A percentile compares a stretch with the other conserved stretches of the same genome.
Evolutionary conservation across 2,797 vertebrate genomes (phyloP).

Genomic region (Coilia nasus): DNA sequence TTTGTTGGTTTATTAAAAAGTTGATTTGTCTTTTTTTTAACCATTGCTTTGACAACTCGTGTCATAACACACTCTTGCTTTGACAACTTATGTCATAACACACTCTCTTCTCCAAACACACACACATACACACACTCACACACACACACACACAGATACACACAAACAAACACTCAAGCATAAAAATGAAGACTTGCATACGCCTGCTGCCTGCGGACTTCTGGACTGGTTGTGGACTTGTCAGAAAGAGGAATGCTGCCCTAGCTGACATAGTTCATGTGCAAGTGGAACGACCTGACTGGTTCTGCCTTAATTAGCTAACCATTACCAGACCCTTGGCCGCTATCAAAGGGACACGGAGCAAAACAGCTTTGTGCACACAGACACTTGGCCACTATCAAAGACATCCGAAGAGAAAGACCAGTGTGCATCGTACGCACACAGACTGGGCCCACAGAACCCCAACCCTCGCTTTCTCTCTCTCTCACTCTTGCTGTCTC

Average conservation of each 20-base stretch:
- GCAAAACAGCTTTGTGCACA: background rate
- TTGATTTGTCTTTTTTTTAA: background rate
- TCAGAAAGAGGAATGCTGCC: background rate
- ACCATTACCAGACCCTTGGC: constrained; percentile 41
- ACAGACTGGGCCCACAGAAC: background rate
- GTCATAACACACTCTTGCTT: too few species aligned
- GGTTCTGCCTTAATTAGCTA: constrained; percentile 48
- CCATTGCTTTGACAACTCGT: background rate
- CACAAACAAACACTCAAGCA: background rate
- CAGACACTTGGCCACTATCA: constrained; percentile 35
- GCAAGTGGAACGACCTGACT: constrained; percentile 40
- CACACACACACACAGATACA: background rate
- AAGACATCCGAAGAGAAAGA: constrained; percentile 34
- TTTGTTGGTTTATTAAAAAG: too few species aligned
- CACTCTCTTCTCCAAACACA: too few species aligned
- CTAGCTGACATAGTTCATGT: constrained; percentile 36
- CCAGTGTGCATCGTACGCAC: background rate
- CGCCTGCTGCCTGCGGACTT: too few species aligned
- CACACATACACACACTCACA: background rate
- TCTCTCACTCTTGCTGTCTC: too few species aligned
- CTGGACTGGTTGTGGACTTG: background rate
- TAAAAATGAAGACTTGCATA: background rate
- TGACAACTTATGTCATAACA: too few species aligned
- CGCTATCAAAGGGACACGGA: too few species aligned
- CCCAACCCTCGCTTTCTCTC: too few species aligned